phyloP scores from a whole-genome alignment of 1,140 invertebrate genomes.

The Drosophila novamexicana region DNA sequence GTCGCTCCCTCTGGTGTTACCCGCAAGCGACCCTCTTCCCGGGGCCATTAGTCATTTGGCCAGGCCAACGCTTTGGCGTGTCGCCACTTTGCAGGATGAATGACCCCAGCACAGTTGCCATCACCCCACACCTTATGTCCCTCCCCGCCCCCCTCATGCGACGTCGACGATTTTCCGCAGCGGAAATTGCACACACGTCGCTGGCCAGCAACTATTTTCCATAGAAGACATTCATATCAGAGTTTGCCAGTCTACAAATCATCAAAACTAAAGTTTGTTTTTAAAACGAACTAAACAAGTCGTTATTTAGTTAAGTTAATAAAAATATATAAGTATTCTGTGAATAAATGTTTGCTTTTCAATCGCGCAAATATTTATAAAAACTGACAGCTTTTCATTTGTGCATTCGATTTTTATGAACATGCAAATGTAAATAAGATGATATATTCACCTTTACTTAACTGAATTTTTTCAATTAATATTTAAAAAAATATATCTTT shows the following conservation, averaged over 20 bases:
- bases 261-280: background rate
- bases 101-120: slow-evolving; percentile 66
- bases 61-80: slow-evolving; percentile 68
- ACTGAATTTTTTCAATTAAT: no score
- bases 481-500: no score
- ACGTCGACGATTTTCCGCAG: slow-evolving; percentile 26
- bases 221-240: slow-evolving; percentile 9
- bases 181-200: slow-evolving; percentile 79
- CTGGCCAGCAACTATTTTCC: slow-evolving; percentile 27
- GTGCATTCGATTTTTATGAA: no score
- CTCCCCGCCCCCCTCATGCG: background rate
- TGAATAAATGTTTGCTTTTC: no score
- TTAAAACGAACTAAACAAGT: no score
- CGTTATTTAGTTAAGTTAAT: no score
- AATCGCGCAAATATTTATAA: no score
- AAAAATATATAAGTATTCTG: no score
- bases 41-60: slow-evolving; percentile 75
- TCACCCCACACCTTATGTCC: background rate
- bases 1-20: background rate
- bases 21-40: slow-evolving; percentile 2
- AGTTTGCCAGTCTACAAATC: slow-evolving; percentile 22
- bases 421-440: no score
- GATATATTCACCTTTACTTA: no score
- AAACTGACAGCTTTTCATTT: no score
- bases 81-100: slow-evolving; percentile 82